Evolutionary conservation across 2,797 vertebrate species (phyloP), one percentile per base, ranked within the genome.

Genomic region (Urosaurus nigricauda): DNA sequence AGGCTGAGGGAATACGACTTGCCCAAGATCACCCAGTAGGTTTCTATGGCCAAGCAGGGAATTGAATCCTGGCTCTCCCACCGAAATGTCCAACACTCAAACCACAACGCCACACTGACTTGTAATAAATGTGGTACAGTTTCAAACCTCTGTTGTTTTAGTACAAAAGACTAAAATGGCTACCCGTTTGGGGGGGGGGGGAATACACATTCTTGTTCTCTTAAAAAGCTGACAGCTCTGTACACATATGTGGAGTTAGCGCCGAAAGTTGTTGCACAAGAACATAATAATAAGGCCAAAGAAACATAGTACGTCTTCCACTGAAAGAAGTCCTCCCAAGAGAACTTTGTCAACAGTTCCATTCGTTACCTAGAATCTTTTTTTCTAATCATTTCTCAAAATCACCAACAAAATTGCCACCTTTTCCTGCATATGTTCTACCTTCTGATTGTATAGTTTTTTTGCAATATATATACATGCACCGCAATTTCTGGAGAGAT

Each of bases 331-430:
- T 89, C 60, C 32, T 29, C 21, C 47, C 19, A 77, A 73, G 53
- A 85, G 14, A 79, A 47, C 77, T 47, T 73, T 79, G 84, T 75
- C 37, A 75, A 40, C 37, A 40, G 21, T 47, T 37, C n/a, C 40
- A 35, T 43, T 60, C 71, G 51, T 60, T 88, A 84, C 26, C 47
- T 35, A 79, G 58, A 21, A 14, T 37, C 43, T 47, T 56, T 84
- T 58, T 70, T n/a, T 73, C 70, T 35, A 70, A 43, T 5, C 37
- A 75, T 84, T 71, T 84, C 53, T 80, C 21, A 89, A 89, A 60
- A 43, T 60, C 37, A 83, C 70, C 26, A 58, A 70, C 56, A 79
- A 84, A 83, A 35, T 24, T 29, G 80, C 60, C n/a, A 35, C 65
- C 43, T 65, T 24, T 65, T 51, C 65, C 32, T 79, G 21, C 51